Conservation (phyloP, 2,113 vertebrate genomes). For the Melanostigma gelatinosum region DNA sequence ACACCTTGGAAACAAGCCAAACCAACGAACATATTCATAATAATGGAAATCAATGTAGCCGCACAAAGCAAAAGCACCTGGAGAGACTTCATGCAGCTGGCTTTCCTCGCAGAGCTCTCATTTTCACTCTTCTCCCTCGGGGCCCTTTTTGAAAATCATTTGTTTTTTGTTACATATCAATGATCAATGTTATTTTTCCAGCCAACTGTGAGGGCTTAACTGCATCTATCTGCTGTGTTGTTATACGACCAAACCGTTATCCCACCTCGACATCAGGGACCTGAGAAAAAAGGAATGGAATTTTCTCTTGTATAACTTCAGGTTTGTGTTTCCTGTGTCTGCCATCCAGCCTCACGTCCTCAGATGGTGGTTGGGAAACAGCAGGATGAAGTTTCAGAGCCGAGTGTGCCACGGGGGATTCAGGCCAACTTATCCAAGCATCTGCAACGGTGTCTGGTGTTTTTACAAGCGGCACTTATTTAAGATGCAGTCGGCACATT, state of each 20-base stretch:
- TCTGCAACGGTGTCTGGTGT: conserved; percentile 12
- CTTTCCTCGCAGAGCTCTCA: conserved; percentile 42
- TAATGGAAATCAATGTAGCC: conserved; percentile 58
- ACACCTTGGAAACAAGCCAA: conserved; percentile 31
- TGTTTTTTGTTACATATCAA: conserved; percentile 49
- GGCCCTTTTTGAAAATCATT: conserved; percentile 40
- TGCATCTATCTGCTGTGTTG: conserved; percentile 18
- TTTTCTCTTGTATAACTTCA: not conserved
- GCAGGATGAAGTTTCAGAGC: conserved; percentile 15
- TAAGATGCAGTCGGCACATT: conserved; percentile 26
- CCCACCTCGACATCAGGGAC: conserved; percentile 10
- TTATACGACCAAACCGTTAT: conserved; percentile 16
- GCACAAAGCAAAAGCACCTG: conserved; percentile 57
- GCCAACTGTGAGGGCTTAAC: conserved; percentile 16
- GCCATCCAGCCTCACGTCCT: conserved; percentile 12
- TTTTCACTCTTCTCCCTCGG: conserved; percentile 23
- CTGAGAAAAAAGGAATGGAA: not conserved
- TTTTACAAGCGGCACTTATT: conserved; percentile 31
- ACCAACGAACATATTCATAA: conserved; percentile 46
- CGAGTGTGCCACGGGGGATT: not conserved
- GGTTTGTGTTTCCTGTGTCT: conserved; percentile 10
- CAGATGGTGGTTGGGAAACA: conserved; percentile 25
- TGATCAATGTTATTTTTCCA: conserved; percentile 45
- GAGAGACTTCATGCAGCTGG: conserved; percentile 48
- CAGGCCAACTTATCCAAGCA: not conserved